A percentile compares a stretch with the other conserved stretches of the same genome.
phyloP scores from a whole-genome alignment of 2,797 vertebrate genomes.

The Scyliorhinus canicula region DNA sequence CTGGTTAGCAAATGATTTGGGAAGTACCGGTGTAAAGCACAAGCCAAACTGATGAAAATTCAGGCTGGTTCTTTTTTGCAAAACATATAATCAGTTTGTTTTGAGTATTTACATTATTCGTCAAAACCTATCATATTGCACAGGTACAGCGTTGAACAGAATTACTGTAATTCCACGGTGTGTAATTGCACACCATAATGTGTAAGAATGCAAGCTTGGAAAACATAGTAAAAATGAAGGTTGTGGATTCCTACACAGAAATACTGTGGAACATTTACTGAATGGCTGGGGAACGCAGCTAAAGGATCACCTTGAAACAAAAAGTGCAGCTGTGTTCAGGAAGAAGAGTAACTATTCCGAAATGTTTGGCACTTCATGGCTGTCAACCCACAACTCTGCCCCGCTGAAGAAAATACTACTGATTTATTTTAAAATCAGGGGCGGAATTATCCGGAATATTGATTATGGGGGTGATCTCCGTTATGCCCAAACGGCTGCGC shows the following conservation, averaged over 20 bases:
- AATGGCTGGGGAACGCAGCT: background rate
- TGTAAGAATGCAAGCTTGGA: background rate
- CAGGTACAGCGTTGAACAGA: slow-evolving; percentile 2
- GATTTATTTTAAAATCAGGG: background rate
- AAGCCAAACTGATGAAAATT: background rate
- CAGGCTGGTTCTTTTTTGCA: background rate
- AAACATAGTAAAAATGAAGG: background rate
- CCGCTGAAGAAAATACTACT: background rate
- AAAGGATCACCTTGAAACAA: background rate
- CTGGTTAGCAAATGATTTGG: no score
- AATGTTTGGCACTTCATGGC: background rate
- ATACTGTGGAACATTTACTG: background rate
- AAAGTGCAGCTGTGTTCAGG: background rate
- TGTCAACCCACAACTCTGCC: background rate
- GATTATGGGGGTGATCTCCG: no score
- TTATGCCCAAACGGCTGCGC: no score
- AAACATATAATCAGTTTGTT: slow-evolving; percentile 28
- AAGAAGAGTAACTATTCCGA: background rate
- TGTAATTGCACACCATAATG: background rate
- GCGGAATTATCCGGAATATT: no score
- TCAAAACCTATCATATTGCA: slow-evolving; percentile 31
- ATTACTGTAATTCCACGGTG: background rate
- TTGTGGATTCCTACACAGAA: background rate
- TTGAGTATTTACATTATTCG: background rate
- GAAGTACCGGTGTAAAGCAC: background rate